Evolutionary conservation across 2,113 vertebrate genomes (phyloP), one percentile per base, ranked within the genome.

Genomic region (Gavialis gangeticus): DNA sequence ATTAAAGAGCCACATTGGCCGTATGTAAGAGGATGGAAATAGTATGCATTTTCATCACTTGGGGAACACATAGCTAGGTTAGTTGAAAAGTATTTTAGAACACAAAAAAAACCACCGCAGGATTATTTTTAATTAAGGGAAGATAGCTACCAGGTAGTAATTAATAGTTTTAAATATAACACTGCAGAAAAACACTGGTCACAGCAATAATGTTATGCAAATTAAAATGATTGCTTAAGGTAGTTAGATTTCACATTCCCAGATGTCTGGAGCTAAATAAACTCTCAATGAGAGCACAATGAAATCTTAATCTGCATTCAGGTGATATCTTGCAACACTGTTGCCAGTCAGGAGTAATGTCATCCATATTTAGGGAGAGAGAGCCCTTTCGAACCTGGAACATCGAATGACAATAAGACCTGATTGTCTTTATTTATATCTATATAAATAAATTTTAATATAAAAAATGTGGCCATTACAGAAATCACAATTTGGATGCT

Each of bases 381-480:
- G 82, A 0, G 7, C 30, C 64, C 92, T 88, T 94, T 88, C 96
- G 93, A 95, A 91, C 81, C 91, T 14, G 24, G 69, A 57, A 46
- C 13, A 69, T 2, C 0, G 2, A 83, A 92, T 83, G 10, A 34
- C 73, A 37, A 15, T 27, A 75, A 75, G 73, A 16, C 7, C 46
- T 46, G 46, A 46, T 46, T 46, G 7, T 46, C 7, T 46, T 46
- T 46, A 46, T 46, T 46, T 46, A 46, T 46, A 46, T 9, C 46
- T 87, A 92, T 27, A 95, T 85, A 82, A 83, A 87, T 2, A 2
- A 60, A n/a, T 88, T 91, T 91, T 88, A 12, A 82, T 91, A 93
- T 86, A 77, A 95, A 92, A 62, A 87, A 75, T 87, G 71, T 84
- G 67, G 30, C 67, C 93, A 93, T 90, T 88, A 88, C 85, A 88